Evolutionary conservation across 2,797 vertebrate species (phyloP), one percentile per base, ranked within the genome.

Genomic region (Aeoliscus strigatus): DNA sequence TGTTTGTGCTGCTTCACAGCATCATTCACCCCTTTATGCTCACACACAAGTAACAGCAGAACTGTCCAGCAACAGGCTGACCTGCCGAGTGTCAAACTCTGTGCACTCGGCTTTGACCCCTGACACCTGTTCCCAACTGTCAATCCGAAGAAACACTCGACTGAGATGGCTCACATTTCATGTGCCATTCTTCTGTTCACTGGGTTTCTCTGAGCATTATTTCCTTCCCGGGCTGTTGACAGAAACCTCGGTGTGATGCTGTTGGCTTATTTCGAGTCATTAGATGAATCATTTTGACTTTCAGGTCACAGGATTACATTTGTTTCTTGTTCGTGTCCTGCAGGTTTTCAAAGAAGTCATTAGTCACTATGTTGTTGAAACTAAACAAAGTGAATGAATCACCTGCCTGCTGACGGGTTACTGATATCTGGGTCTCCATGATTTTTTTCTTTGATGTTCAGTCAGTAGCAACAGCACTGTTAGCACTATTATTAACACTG

Each of bases 201-300:
- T 45, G 9, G 27, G 33, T 12, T 6, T 50, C 3, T 51, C 9
- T 39, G 8, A 23, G 21, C 2, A 10, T 61, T 28, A 32, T 41
- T 27, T 39, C 30, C 15, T 58, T 28, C 26, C 15, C 4, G 4
- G n/a, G n/a, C n/a, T n/a, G n/a, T 27, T 24, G 39, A 54, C 41
- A 41, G 37, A 68, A 57, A 55, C 24, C 38, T 48, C 39, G 37
- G 45, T 47, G 15, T 34, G 6, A 58, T 43, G 26, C 33, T 39
- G 38, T 27, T 33, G 5, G 41, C 40, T 57, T 52, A 50, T 75
- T 69, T 51, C 40, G 27, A 29, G 4, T 66, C 40, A 60, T 75
- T 72, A 50, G 62, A 73, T 70, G 66, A 80, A 33, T 80, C 72
- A 64, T 57, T 45, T 54, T 23, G 23, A 27, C 33, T 18, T 35